Evolutionary conservation across 1,140 invertebrate species (phyloP).

Genomic region (Bombus ignitus): DNA sequence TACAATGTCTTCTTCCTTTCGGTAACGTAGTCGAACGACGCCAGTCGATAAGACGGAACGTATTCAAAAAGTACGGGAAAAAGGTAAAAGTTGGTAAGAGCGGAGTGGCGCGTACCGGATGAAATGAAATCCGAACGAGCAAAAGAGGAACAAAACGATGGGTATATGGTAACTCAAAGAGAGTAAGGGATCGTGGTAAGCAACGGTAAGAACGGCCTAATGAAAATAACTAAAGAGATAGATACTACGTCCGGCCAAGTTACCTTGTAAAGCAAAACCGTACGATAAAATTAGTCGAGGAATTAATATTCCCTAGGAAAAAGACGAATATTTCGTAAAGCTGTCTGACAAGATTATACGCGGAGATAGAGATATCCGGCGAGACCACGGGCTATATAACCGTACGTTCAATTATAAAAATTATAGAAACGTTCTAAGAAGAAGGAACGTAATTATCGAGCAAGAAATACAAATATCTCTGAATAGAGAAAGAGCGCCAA

Average conservation of each 20-base stretch:
- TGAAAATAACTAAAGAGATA: not conserved
- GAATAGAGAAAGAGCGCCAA: not conserved
- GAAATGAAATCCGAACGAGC: not conserved
- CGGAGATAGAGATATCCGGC: no score
- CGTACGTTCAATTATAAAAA: constrained; percentile 44
- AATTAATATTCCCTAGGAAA: not conserved
- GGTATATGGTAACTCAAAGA: not conserved
- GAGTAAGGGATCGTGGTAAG: not conserved
- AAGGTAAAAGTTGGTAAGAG: not conserved
- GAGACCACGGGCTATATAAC: not conserved
- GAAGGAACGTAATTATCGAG: not conserved
- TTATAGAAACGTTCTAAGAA: not conserved
- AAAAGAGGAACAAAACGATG: not conserved
- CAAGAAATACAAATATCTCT: not conserved
- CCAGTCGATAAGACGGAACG: not conserved
- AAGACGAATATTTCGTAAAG: constrained; percentile 5
- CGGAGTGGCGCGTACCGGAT: no score
- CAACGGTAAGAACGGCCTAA: no score
- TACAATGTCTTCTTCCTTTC: not conserved
- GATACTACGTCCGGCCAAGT: not conserved
- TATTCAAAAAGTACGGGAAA: not conserved
- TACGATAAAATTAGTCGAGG: not conserved
- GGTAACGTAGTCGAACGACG: not conserved
- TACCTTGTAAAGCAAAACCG: not conserved
- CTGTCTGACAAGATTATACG: not conserved